Percentiles rank a stretch among this genome's conserved stretches.
These are phyloP conservation scores for Pediacus dermestoides DNA, from an alignment of 2,888 invertebrate genomes.

Conservation along the genomic window DNA sequence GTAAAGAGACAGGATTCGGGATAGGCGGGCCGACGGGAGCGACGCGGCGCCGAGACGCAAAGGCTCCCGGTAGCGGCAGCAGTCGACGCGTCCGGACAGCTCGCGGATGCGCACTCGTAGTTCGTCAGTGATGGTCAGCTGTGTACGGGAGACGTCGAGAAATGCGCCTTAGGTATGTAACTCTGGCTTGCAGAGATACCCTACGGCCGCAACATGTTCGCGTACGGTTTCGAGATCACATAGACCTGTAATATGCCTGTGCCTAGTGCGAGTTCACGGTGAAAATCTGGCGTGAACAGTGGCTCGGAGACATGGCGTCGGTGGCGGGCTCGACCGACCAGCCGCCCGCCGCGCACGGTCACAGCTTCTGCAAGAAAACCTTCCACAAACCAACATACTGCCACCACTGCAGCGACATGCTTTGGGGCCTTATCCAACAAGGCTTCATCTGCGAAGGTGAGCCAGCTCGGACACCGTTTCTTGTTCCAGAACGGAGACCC, in stretches of 20 bases:
- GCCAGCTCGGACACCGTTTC: constrained; percentile 27
- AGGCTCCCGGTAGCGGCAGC: too few species aligned
- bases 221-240: constrained; percentile 59
- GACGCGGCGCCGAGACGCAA: too few species aligned
- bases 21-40: too few species aligned
- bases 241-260: constrained; percentile 55
- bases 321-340: constrained; percentile 49
- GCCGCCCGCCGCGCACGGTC: constrained; percentile 72
- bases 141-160: too few species aligned
- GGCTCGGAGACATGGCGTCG: constrained; percentile 60
- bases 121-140: constrained; percentile 46
- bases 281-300: constrained; percentile 62
- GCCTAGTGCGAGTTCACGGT: constrained; percentile 54
- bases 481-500: constrained; percentile 11
- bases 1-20: too few species aligned
- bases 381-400: constrained; percentile 99
- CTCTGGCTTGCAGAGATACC: constrained; percentile 44
- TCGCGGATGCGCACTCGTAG: constrained; percentile 40
- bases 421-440: constrained; percentile 99
- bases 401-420: constrained; percentile 99
- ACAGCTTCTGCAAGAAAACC: constrained; percentile 99
- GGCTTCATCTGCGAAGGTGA: constrained; percentile 99
- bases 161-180: constrained; percentile 49
- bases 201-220: constrained; percentile 52
- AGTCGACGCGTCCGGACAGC: constrained; percentile 39